phyloP scores from a whole-genome alignment of 2,797 vertebrate species.

The Anguilla obscura region DNA sequence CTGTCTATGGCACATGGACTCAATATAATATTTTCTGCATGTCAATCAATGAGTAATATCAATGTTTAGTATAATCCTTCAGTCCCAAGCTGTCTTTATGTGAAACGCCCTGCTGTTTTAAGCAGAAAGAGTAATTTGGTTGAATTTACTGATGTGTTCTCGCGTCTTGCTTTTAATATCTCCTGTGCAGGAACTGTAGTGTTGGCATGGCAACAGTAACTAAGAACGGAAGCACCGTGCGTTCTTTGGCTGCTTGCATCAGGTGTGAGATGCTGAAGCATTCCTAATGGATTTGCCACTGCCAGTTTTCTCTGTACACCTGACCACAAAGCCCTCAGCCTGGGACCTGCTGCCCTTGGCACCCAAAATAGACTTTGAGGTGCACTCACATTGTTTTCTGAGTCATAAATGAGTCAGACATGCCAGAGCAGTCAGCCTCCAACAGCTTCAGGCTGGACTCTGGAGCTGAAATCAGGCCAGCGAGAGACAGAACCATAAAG shows the following conservation, averaged over 20 bases:
- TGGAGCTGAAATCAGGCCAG: conserved; percentile 16
- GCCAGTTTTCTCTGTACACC: conserved; percentile 27
- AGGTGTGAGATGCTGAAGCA: conserved; percentile 27
- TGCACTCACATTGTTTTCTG: conserved; percentile 29
- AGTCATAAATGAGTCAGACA: conserved; percentile 27
- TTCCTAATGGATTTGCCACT: conserved; percentile 22
- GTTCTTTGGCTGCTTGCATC: conserved; percentile 13
- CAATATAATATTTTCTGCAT: neutral
- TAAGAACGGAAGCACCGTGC: neutral
- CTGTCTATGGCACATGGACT: neutral
- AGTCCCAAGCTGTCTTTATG: neutral
- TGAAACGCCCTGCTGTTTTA: neutral
- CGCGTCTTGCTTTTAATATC: neutral
- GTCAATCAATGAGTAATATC: neutral
- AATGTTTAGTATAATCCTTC: neutral
- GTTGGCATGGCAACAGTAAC: conserved; percentile 41
- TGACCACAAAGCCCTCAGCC: conserved; percentile 14
- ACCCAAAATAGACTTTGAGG: conserved; percentile 34
- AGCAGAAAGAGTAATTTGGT: neutral
- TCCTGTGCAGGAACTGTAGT: conserved; percentile 38
- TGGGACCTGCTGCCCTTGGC: conserved; percentile 15
- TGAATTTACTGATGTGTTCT: neutral
- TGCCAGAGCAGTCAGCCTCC: conserved; percentile 32
- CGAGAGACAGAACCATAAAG: conserved; percentile 28
- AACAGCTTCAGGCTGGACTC: conserved; percentile 9